phyloP scores from a whole-genome alignment of 2,888 invertebrate genomes.

The Invenusta paracnida region DNA sequence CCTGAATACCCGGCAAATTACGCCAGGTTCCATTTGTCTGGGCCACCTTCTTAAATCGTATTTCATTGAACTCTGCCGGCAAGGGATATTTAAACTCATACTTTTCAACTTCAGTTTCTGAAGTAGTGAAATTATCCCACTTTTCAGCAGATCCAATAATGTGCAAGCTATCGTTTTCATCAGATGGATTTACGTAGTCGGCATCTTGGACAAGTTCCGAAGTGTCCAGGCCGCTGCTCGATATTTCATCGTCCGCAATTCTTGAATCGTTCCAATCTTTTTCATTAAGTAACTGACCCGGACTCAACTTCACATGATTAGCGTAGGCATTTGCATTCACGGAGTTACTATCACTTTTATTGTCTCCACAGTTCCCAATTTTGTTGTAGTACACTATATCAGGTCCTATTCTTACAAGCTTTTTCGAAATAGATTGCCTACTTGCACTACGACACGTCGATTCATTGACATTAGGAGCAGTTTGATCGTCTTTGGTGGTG shows the following conservation, averaged over 20 bases:
- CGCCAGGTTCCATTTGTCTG: neutral
- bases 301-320: no score
- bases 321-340: no score
- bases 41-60: neutral
- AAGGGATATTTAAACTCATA: neutral
- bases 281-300: no score
- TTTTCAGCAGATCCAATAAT: neutral
- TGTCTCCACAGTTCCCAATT: no score
- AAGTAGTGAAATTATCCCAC: neutral
- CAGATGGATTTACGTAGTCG: neutral
- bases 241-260: neutral
- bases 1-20: neutral
- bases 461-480: neutral
- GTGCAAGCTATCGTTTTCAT: neutral
- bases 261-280: neutral
- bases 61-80: neutral
- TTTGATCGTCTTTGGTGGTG: neutral
- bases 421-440: no score
- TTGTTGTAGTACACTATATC: no score
- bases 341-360: no score
- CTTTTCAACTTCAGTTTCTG: neutral
- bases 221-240: neutral
- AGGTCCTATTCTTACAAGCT: no score
- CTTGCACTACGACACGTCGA: neutral
- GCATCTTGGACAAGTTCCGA: neutral